These are phyloP conservation scores for Porites lobata DNA, from an alignment of 92 coral and sea anemone genomes.

Conservation along the genomic window DNA sequence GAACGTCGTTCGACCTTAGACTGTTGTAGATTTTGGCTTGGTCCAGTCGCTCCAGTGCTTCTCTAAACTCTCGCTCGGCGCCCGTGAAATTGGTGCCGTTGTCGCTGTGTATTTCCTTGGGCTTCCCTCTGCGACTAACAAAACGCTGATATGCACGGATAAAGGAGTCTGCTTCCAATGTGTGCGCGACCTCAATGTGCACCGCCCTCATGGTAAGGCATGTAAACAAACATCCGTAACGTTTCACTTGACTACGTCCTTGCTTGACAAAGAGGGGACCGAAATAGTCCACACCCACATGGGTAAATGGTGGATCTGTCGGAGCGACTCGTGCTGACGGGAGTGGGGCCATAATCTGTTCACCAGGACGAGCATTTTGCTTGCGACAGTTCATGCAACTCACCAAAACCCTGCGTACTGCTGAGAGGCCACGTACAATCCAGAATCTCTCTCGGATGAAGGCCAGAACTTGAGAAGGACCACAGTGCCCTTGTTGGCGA, in stretches of 20 bases:
- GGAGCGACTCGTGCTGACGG: constrained; percentile 7
- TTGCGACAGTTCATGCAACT: no score
- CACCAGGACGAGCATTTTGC: constrained; percentile 3
- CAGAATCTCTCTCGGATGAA: constrained; percentile 23
- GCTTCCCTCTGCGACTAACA: constrained; percentile 29
- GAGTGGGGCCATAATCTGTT: constrained; percentile 48
- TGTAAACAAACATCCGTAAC: constrained; percentile 19
- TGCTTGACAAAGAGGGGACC: constrained; percentile 39
- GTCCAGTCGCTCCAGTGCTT: constrained; percentile 29
- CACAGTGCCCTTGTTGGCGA: constrained; percentile 37
- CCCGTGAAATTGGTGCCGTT: constrained; percentile 43
- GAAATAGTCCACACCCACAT: constrained; percentile 62
- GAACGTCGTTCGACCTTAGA: constrained; percentile 5
- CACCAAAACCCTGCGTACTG: not conserved
- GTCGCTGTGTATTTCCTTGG: constrained; percentile 26
- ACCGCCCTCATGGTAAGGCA: constrained; percentile 18
- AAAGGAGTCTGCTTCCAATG: not conserved
- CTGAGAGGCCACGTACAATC: not conserved
- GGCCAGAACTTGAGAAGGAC: constrained; percentile 30
- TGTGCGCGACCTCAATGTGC: constrained; percentile 31
- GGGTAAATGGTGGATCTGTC: constrained; percentile 53
- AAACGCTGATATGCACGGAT: constrained; percentile 1
- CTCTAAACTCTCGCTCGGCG: constrained; percentile 41
- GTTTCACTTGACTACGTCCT: constrained; percentile 9
- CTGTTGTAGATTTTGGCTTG: constrained; percentile 16